Evolutionary conservation across 2,797 vertebrate species (phyloP), one percentile per base, ranked within the genome.

Genomic region (Basileuterus tristriatus): DNA sequence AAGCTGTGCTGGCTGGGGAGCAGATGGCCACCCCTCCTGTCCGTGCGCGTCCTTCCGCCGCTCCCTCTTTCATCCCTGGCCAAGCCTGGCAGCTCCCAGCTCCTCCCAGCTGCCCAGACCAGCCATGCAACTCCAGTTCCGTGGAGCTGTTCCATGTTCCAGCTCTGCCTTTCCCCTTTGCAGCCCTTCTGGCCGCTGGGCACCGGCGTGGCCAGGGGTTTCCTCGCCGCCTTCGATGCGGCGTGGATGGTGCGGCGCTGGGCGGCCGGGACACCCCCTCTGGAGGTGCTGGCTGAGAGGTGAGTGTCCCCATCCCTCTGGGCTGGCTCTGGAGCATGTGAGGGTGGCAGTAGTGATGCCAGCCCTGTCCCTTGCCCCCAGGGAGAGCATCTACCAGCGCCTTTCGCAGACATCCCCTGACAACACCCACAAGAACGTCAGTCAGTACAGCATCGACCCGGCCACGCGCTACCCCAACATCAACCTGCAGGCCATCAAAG

Each of bases 131-230:
- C 87, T 79, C 71, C 58, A 56, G 15, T 6, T 17, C 50, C 50
- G 19, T 19, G 50, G 29, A 52, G 50, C 2, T 52, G 18, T 52
- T 52, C 50, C 50, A 19, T 19, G 50, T 30, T 52, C 60, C 29
- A 22, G 23, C 59, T 90, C 83, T 96, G 4, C 93, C 29, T 59
- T 59, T 89, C 87, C 60, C 55, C 50, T 89, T 59, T 19, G 5
- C 97, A 99, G 99, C 99, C 99, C 9, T 99, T 99, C 98, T 99
- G 99, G 99, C 99, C 99, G 1, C 97, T 99, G 94, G 99, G 99
- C 43, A 99, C 99, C 0, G 99, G 99, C 0, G 98, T 99, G 23
- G 99, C 99, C 37, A 98, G 99, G 23, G 99, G 99, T 6, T 99
- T 99, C 95, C 85, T 99, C 1, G 99, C 99, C 3, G 97, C 98